Evolutionary conservation across 2,888 invertebrate species (phyloP).

Genomic region (Venusia cambrica): DNA sequence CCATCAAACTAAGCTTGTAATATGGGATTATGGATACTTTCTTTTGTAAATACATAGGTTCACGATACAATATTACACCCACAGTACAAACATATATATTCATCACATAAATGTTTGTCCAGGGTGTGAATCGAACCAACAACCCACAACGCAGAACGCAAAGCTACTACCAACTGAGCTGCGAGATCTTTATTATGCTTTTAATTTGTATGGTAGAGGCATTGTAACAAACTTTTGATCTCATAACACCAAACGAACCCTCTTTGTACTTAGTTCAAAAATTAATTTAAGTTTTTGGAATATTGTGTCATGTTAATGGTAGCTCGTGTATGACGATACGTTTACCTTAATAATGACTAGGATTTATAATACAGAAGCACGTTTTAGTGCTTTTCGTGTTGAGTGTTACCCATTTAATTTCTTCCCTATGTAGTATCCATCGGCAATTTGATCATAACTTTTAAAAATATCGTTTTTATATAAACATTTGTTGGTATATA

Average conservation of each 20-base stretch:
- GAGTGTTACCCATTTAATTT: conserved; percentile 21
- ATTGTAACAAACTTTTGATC: conserved; percentile 42
- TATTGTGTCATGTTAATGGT: conserved; percentile 5
- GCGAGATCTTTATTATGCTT: too few relatives aligned
- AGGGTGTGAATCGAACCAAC: too few relatives aligned
- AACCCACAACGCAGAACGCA: too few relatives aligned
- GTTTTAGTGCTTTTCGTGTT: conserved; percentile 52
- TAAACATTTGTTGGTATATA: too few relatives aligned
- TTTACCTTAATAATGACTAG: conserved; percentile 9
- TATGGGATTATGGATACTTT: too few relatives aligned
- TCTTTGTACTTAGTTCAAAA: conserved; percentile 25
- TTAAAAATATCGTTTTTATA: too few relatives aligned
- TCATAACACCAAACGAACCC: conserved; percentile 55
- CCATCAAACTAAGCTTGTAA: too few relatives aligned
- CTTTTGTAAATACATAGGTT: too few relatives aligned
- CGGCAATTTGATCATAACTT: conserved; percentile 4
- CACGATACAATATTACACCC: too few relatives aligned
- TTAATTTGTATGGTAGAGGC: conserved; percentile 15
- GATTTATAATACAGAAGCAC: conserved; percentile 37
- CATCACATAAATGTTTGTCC: too few relatives aligned
- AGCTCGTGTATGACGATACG: conserved; percentile 1
- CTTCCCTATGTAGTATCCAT: conserved; percentile 11
- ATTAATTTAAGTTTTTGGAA: conserved; percentile 21
- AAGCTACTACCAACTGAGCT: too few relatives aligned
- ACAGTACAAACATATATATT: too few relatives aligned